Evolutionary conservation across 1,140 invertebrate species (phyloP).

Genomic region (Philaenus spumarius): DNA sequence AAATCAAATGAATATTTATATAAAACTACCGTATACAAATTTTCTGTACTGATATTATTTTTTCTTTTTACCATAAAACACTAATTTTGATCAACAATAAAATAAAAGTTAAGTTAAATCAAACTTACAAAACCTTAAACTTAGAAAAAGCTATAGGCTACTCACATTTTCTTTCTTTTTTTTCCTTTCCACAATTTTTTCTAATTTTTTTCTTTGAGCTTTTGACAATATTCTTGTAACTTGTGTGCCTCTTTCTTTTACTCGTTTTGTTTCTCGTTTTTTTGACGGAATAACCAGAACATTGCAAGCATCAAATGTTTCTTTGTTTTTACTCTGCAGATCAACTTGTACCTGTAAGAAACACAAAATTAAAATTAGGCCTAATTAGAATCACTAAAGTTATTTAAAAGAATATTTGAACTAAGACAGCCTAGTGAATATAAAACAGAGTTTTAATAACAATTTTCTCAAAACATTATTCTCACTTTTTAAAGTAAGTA

Average conservation of each 20-base stretch:
- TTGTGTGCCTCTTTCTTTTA: constrained; percentile 44
- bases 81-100: neutral
- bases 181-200: constrained; percentile 82
- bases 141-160: neutral
- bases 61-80: no score
- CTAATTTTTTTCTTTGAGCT: constrained; percentile 75
- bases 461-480: neutral
- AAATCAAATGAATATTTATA: no score
- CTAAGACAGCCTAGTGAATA: neutral
- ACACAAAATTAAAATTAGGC: neutral
- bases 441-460: neutral
- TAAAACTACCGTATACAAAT: no score
- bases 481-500: neutral
- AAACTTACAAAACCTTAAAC: no score
- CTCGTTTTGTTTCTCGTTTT: constrained; percentile 69
- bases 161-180: constrained; percentile 82
- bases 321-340: constrained; percentile 33
- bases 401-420: neutral
- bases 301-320: constrained; percentile 67
- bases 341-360: constrained; percentile 14
- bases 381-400: neutral
- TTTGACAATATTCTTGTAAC: constrained; percentile 68
- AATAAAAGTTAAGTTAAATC: neutral
- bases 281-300: constrained; percentile 70
- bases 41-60: no score